phyloP scores from a whole-genome alignment of 1,140 invertebrate species.

The Aphidius gifuensis region DNA sequence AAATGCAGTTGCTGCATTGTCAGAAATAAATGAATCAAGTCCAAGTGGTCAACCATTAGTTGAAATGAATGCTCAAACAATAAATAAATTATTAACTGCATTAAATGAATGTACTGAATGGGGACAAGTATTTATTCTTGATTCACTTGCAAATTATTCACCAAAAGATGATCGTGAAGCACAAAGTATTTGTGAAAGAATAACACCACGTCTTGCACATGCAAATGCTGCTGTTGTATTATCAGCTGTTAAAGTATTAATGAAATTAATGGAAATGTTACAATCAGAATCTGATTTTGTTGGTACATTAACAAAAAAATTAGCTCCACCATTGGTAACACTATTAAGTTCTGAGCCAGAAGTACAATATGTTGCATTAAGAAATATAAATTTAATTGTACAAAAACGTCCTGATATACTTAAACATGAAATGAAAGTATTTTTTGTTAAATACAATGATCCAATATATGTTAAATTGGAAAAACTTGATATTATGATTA shows the following conservation, averaged over 20 bases:
- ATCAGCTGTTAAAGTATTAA: conserved; percentile 94
- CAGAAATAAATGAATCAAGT: conserved; percentile 97
- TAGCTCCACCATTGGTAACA: conserved; percentile 98
- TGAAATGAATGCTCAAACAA: conserved; percentile 96
- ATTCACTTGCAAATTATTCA: conserved; percentile 95
- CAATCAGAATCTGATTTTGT: conserved; percentile 92
- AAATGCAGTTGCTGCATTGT: conserved; percentile 97
- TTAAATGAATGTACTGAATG: conserved; percentile 99
- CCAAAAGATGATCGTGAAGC: conserved; percentile 97
- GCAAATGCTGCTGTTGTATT: conserved; percentile 99
- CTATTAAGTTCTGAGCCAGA: conserved; percentile 97
- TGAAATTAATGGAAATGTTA: conserved; percentile 98
- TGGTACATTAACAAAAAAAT: conserved; percentile 89
- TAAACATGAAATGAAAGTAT: conserved; percentile 99
- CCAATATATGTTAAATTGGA: conserved; percentile 99
- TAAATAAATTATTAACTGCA: conserved; percentile 97
- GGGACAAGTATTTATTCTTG: conserved; percentile 99
- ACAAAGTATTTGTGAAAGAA: conserved; percentile 98
- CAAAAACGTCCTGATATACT: conserved; percentile 98
- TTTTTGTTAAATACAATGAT: conserved; percentile 99
- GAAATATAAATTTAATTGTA: conserved; percentile 99
- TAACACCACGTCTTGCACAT: conserved; percentile 95
- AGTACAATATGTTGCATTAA: conserved; percentile 96
- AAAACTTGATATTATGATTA: conserved; percentile 99
- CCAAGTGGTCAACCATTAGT: conserved; percentile 88